phyloP scores from a whole-genome alignment of 1,140 invertebrate species.

The Pinna nobilis region DNA sequence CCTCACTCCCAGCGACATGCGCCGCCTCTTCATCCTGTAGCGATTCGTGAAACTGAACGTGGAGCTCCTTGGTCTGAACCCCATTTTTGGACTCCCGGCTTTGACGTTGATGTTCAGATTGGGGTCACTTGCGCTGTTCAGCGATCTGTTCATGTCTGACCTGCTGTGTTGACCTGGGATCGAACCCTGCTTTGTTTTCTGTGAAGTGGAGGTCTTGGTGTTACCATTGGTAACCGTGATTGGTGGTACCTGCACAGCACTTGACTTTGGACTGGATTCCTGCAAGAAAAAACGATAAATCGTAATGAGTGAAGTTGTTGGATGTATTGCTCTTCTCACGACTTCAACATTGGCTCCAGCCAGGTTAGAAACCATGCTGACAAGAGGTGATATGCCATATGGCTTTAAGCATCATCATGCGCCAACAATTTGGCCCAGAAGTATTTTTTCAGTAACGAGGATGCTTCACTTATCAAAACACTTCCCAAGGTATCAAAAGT shows the following conservation, averaged over 20 bases:
- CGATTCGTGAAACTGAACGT: constrained; percentile 68
- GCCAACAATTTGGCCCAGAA: no score
- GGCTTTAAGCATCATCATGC: no score
- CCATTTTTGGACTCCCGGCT: constrained; percentile 45
- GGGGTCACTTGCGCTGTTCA: constrained; percentile 49
- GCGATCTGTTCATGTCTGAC: constrained; percentile 33
- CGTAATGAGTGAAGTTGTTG: not conserved
- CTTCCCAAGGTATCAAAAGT: no score
- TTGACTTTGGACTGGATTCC: constrained; percentile 46
- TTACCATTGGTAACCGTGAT: not conserved
- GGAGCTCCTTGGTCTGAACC: constrained; percentile 58
- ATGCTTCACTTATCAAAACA: no score
- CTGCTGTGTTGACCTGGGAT: constrained; percentile 19
- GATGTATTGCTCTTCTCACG: not conserved
- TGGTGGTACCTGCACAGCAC: not conserved
- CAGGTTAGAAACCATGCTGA: no score
- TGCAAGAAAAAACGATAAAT: constrained; percentile 17
- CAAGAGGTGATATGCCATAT: no score
- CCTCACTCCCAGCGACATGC: constrained; percentile 58
- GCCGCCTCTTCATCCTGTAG: constrained; percentile 61
- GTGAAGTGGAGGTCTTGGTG: constrained; percentile 48
- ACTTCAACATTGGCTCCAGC: no score
- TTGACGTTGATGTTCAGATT: constrained; percentile 50
- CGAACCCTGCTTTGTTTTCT: constrained; percentile 29
- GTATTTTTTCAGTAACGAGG: no score